Evolutionary conservation across 1,140 invertebrate genomes (phyloP), one percentile per base, ranked within the genome.

Genomic region (Dreissena rostriformis): DNA sequence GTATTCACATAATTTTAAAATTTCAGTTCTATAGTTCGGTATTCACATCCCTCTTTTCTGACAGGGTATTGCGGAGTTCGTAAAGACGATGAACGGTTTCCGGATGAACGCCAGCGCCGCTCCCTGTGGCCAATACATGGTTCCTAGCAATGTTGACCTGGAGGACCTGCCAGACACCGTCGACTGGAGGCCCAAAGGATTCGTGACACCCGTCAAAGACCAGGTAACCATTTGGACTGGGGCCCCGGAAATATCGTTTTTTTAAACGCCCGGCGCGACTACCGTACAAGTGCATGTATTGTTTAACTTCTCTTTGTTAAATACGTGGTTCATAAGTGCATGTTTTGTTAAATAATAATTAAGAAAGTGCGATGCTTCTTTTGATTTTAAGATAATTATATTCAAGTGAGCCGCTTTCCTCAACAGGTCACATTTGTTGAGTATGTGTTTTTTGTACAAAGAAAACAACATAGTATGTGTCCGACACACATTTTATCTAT

Each of bases 201-300:
- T 87, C 75, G 90, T 92, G 12, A 92, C 91, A 66, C 63, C 57
- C 15, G 82, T 91, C 61, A 92, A 92, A 65, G 87, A 92, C 79
- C 91, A 90, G 86, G 89, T 89, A 82, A 52, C 39, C 19, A 19
- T 26, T 4, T 7, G 67, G 8, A 19, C 4, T 70, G 4, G 22
- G 17, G 19, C 29, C 14, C 4, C 29, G 17, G 4, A 29, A 5
- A 5, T 6, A 17, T 26, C n/a, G 14, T 70, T 70, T 70, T 24
- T 29, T 7, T 7, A 6, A 70, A 70, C 67, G 12, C 26, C 24
- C 66, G 17, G 14, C 14, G 55, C n/a, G 55, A 57, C 14, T 57
- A 57, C 55, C 14, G 14, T 57, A 14, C 14, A 14, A 14, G 55
- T 57, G 14, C 14, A n/a, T n/a, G n/a, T n/a, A n/a, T n/a, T n/a